Conservation (phyloP, 2,888 invertebrate genomes). For the Ophion ventricosus region DNA sequence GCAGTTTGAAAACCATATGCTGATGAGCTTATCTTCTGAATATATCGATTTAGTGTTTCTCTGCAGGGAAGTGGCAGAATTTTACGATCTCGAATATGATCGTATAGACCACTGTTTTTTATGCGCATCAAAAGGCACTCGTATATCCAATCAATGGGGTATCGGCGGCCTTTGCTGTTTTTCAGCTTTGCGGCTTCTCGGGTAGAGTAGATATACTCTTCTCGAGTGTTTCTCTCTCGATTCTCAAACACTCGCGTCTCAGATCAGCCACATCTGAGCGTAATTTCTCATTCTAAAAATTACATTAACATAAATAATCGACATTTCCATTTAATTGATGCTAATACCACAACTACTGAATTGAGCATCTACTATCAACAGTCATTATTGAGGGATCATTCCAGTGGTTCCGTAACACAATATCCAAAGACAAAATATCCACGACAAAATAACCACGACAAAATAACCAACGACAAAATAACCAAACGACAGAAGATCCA, state of each 20-base stretch:
- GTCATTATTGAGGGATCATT: too few relatives aligned
- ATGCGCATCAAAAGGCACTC: constrained; percentile 17
- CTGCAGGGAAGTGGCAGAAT: constrained; percentile 16
- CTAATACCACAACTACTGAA: too few relatives aligned
- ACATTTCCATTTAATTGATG: too few relatives aligned
- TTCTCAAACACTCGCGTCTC: background rate
- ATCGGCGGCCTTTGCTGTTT: background rate
- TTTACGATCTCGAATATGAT: constrained; percentile 19
- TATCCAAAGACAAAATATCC: too few relatives aligned
- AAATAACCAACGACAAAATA: too few relatives aligned
- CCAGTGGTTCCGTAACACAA: too few relatives aligned
- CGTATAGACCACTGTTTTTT: constrained; percentile 16
- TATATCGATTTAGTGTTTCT: constrained; percentile 1
- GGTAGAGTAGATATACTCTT: background rate
- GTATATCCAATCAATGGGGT: constrained; percentile 5
- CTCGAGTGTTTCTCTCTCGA: background rate
- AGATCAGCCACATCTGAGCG: background rate
- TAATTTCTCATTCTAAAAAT: background rate
- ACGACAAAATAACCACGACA: too few relatives aligned
- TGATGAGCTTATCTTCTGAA: constrained; percentile 7
- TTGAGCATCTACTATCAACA: too few relatives aligned
- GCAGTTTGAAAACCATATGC: constrained; percentile 12
- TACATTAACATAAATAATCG: too few relatives aligned
- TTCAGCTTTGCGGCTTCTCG: constrained; percentile 1
- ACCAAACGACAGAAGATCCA: too few relatives aligned